These are phyloP conservation scores for Holacanthella duospinosa DNA, from an alignment of 2,888 invertebrate genomes.

Conservation along the genomic window DNA sequence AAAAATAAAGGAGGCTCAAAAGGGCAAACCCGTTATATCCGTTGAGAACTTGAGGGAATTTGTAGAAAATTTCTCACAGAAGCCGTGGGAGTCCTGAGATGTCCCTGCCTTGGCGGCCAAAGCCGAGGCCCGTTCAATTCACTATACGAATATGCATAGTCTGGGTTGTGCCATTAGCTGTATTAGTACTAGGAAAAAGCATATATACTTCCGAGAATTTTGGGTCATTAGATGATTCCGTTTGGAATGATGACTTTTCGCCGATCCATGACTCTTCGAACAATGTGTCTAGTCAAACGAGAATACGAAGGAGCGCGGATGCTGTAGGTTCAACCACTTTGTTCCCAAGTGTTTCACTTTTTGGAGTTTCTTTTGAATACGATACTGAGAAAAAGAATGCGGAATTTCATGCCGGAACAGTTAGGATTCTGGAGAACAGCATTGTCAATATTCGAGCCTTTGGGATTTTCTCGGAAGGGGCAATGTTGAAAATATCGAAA, in stretches of 20 bases:
- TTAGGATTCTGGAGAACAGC: neutral
- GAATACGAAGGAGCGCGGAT: neutral
- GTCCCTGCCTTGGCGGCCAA: no score
- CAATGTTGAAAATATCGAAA: neutral
- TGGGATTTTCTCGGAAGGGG: neutral
- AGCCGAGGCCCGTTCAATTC: no score
- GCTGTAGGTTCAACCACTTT: no score
- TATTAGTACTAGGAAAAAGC: neutral
- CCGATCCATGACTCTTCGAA: conserved; percentile 1
- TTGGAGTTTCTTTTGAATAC: neutral
- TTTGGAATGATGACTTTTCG: no score
- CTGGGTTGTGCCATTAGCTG: neutral
- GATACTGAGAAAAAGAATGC: neutral
- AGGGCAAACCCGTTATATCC: no score
- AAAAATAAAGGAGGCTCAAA: no score
- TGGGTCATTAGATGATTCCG: no score
- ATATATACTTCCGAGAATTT: no score
- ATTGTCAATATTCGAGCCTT: neutral
- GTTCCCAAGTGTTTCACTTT: neutral
- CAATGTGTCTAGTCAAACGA: neutral
- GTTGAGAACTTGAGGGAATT: no score
- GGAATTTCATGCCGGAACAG: neutral
- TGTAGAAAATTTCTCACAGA: no score
- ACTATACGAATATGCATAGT: neutral
- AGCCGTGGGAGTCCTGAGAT: no score